Conservation (phyloP, 2,113 vertebrate species). For the Ranitomeya variabilis region DNA sequence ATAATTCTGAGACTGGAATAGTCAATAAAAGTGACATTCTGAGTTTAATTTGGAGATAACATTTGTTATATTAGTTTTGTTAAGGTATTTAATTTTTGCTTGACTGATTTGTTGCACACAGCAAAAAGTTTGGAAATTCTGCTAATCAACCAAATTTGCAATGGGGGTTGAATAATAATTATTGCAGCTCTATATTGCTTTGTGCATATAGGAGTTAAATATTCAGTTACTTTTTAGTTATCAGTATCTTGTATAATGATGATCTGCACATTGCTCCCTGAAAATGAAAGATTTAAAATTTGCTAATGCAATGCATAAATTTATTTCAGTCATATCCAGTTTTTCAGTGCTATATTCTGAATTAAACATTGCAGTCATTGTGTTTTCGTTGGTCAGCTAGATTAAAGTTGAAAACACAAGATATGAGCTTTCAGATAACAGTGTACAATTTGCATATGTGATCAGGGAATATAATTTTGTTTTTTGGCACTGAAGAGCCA, state of each 20-base stretch:
- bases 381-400: constrained; percentile 8
- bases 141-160: too few species aligned
- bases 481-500: constrained; percentile 38
- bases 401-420: constrained; percentile 28
- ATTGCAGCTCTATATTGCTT: too few species aligned
- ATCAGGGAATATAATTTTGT: constrained; percentile 28
- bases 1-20: too few species aligned
- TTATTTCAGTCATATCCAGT: neutral
- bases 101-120: too few species aligned
- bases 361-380: neutral
- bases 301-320: neutral
- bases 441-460: constrained; percentile 10
- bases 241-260: neutral
- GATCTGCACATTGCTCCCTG: neutral
- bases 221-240: neutral
- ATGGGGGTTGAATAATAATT: too few species aligned
- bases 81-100: too few species aligned
- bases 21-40: too few species aligned
- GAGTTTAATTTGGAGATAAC: too few species aligned
- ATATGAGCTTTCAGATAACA: constrained; percentile 8
- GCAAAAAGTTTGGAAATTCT: too few species aligned
- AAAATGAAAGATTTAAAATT: neutral
- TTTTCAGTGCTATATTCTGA: neutral
- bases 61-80: too few species aligned
- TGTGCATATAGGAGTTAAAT: neutral